These are phyloP conservation scores for Macrotrachela quadricornifera DNA, from an alignment of 1,140 invertebrate genomes.

Conservation along the genomic window DNA sequence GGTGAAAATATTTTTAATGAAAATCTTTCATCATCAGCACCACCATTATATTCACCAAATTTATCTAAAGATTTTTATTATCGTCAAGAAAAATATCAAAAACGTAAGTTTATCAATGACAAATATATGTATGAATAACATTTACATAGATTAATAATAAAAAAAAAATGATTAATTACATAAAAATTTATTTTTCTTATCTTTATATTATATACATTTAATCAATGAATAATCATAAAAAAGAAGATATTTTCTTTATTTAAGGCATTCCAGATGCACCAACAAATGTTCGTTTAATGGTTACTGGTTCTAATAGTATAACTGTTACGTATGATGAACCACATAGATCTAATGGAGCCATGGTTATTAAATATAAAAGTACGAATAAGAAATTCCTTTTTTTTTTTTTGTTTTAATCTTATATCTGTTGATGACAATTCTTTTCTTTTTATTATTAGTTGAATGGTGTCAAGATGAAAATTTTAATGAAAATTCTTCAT, in stretches of 20 bases:
- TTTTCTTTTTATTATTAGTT: slow-evolving; percentile 24
- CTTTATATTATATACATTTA: no score
- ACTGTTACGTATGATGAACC: slow-evolving; percentile 50
- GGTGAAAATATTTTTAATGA: background rate
- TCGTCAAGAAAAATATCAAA: background rate
- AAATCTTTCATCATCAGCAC: no score
- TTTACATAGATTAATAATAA: no score
- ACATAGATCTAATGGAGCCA: slow-evolving; percentile 41
- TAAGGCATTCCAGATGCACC: slow-evolving; percentile 45
- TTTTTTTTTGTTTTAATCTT: no score
- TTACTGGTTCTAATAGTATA: slow-evolving; percentile 54
- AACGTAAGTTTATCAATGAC: background rate
- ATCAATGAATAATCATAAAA: no score
- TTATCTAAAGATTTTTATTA: background rate
- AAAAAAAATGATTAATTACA: no score
- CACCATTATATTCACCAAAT: no score
- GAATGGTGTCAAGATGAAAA: slow-evolving; percentile 53
- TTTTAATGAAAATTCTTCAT: slow-evolving; percentile 35
- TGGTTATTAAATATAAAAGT: slow-evolving; percentile 74
- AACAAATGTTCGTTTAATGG: slow-evolving; percentile 51
- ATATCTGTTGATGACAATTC: background rate
- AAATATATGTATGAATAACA: no score
- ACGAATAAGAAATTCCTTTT: slow-evolving; percentile 11
- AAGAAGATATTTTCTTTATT: no score
- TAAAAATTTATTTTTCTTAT: no score